Conservation (phyloP, 2,113 vertebrate genomes). For the Myrmecobius fasciatus region DNA sequence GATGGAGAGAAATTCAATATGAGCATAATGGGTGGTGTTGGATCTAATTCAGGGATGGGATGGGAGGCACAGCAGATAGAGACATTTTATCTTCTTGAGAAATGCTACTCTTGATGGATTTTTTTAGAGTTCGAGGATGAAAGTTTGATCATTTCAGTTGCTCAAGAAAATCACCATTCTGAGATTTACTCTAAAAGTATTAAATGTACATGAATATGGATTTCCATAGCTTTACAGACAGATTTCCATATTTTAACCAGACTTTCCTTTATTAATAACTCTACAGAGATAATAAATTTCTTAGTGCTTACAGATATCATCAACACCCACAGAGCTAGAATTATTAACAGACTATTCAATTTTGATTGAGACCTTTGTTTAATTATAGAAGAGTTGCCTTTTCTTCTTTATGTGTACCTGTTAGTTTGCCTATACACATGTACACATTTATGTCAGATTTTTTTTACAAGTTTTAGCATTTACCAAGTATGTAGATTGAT, state of each 20-base stretch:
- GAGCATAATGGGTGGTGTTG: background rate
- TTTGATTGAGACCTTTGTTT: conserved; percentile 27
- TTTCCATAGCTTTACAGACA: background rate
- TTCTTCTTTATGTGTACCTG: conserved; percentile 28
- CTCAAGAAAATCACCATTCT: conserved; percentile 5
- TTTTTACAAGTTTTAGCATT: conserved; percentile 24
- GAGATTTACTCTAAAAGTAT: background rate
- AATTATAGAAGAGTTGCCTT: conserved; percentile 10
- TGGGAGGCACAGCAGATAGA: background rate
- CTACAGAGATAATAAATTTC: background rate
- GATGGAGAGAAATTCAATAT: conserved; percentile 6
- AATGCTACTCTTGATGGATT: background rate
- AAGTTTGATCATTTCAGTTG: conserved; percentile 10
- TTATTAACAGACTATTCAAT: background rate
- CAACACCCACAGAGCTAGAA: background rate
- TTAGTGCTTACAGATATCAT: background rate
- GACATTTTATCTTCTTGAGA: background rate
- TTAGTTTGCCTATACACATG: background rate
- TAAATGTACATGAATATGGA: background rate
- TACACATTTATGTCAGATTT: background rate
- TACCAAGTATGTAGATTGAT: background rate
- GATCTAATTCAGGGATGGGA: conserved; percentile 23
- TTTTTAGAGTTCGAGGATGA: background rate
- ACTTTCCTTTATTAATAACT: background rate
- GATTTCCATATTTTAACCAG: conserved; percentile 17